These are phyloP conservation scores for Calosoma granatense DNA, from an alignment of 1,140 invertebrate genomes.

Conservation along the genomic window DNA sequence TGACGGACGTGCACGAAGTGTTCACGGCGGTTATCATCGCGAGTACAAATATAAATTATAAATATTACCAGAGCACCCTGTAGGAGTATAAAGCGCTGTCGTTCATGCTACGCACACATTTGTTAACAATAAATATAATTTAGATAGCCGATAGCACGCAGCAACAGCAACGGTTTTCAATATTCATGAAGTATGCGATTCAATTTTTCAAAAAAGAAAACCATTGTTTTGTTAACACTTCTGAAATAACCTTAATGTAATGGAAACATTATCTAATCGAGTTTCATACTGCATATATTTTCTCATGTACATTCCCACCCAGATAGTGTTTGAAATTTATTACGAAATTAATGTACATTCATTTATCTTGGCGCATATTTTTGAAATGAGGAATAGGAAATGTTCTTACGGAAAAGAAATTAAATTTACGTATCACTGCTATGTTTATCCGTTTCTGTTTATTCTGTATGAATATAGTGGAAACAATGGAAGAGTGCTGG, in stretches of 20 bases:
- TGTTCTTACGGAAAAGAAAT: too few relatives aligned
- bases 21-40: neutral
- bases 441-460: too few relatives aligned
- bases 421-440: too few relatives aligned
- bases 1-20: neutral
- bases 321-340: neutral
- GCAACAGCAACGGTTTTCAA: neutral
- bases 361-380: too few relatives aligned
- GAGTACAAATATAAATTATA: neutral
- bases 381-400: too few relatives aligned
- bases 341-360: neutral
- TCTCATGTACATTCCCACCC: too few relatives aligned
- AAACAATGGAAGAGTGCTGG: too few relatives aligned
- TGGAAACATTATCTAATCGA: slow-evolving; percentile 1
- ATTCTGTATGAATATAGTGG: too few relatives aligned
- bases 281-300: neutral
- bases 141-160: neutral
- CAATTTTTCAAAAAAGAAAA: neutral
- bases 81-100: neutral
- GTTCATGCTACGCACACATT: neutral
- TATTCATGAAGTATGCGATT: neutral
- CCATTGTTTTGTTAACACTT: neutral
- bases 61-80: neutral
- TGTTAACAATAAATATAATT: slow-evolving; percentile 4
- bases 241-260: neutral